Percentiles rank a stretch among this genome's conserved stretches.
Evolutionary conservation across 2,888 invertebrate genomes (phyloP).

Genomic region (Boloria selene): DNA sequence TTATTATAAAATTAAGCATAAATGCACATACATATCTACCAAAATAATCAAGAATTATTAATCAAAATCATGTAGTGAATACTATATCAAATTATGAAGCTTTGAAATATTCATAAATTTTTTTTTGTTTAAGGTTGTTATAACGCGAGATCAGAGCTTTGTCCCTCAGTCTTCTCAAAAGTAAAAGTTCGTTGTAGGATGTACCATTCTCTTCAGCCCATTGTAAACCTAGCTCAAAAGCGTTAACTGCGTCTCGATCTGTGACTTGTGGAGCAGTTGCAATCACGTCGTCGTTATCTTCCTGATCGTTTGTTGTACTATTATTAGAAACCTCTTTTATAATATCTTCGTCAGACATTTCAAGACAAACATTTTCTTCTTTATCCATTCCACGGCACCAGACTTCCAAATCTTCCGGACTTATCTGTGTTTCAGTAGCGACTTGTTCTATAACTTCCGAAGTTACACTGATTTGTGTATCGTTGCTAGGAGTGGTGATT

Average conservation of each 20-base stretch:
- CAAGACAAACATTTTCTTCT: conserved; percentile 44
- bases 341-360: conserved; percentile 50
- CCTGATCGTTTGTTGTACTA: conserved; percentile 26
- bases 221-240: conserved; percentile 50
- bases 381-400: conserved; percentile 49
- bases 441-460: conserved; percentile 50
- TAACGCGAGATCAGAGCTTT: conserved; percentile 39
- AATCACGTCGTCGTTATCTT: conserved; percentile 48
- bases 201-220: conserved; percentile 46
- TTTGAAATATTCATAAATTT: conserved; percentile 35
- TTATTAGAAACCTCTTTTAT: conserved; percentile 47
- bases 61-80: conserved; percentile 20
- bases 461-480: conserved; percentile 44
- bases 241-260: conserved; percentile 41
- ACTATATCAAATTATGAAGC: conserved; percentile 13
- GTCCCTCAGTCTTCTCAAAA: conserved; percentile 42
- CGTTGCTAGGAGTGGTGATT: conserved; percentile 44
- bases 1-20: conserved; percentile 29
- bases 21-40: conserved; percentile 31
- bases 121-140: conserved; percentile 40
- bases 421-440: conserved; percentile 44
- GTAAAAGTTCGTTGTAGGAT: conserved; percentile 45
- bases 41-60: conserved; percentile 36
- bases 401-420: conserved; percentile 44
- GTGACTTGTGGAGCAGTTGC: conserved; percentile 41